Evolutionary conservation across 2,888 invertebrate species (phyloP), one percentile per base, ranked within the genome.

Genomic region (Antheraea assamensis): DNA sequence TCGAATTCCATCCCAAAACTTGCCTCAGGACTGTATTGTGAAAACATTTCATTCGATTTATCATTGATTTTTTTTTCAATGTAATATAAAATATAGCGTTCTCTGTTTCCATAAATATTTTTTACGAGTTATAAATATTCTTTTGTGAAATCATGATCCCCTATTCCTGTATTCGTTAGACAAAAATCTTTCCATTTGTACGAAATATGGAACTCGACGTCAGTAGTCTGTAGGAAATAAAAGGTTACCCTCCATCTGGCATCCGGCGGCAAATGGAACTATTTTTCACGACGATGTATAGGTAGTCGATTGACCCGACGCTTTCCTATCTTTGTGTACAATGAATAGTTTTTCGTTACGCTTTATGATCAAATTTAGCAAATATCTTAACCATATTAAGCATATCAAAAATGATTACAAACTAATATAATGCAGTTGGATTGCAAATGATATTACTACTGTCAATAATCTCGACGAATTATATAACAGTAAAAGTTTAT

Each of bases 231-330:
- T 78, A 77, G 76, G 81, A 82, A 85, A 84, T 85, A 85, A 84
- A 85, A 82, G 79, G 82, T 80, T 80, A 77, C 82, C 78, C 74
- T 80, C 82, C 82, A 82, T 84, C 83, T 81, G 82, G 80, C 27
- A 61, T 61, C 61, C 78, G 82, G 80, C 77, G 78, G 82, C 81
- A 85, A 88, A 86, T 85, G 83, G 83, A 84, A 88, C 84, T 85
- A 88, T 88, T 87, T 88, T 85, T 89, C 86, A 87, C 80, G 76
- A 80, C 78, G 80, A 81, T 81, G 81, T 81, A 76, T 79, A 78
- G 79, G 85, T 86, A 85, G 88, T 84, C 84, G 85, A 84, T 86
- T 84, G 85, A 82, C 85, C 84, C 81, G 77, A 27, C 74, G 80
- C 77, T 76, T 52, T 13, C 27, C 74, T 78, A 78, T 83, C 83